A percentile compares a stretch with the other conserved stretches of the same genome.
phyloP scores from a whole-genome alignment of 2,113 vertebrate species.

The Pteropus alecto region DNA sequence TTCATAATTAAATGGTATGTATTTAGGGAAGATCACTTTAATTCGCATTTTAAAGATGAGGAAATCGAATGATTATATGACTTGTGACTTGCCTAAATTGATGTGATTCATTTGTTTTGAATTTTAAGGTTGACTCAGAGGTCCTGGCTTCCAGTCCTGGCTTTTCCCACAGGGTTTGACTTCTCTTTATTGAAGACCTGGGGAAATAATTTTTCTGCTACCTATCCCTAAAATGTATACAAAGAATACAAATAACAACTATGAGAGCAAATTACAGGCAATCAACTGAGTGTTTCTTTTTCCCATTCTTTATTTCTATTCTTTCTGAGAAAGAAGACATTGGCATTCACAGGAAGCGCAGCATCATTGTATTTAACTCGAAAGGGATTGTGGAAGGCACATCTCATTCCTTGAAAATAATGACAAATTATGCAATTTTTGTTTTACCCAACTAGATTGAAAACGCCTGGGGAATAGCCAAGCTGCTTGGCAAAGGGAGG shows the following conservation, averaged over 20 bases:
- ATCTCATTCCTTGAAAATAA: conserved; percentile 67
- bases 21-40: conserved; percentile 20
- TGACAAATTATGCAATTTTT: conserved; percentile 73
- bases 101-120: conserved; percentile 35
- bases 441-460: conserved; percentile 70
- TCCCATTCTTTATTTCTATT: conserved; percentile 46
- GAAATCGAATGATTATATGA: conserved; percentile 2
- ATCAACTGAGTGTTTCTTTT: conserved; percentile 45
- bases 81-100: not conserved
- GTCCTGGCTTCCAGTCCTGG: not conserved
- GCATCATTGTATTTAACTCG: conserved; percentile 53
- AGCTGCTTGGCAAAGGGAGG: not conserved
- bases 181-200: conserved; percentile 38
- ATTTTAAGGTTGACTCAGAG: not conserved
- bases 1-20: not conserved
- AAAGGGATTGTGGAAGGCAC: conserved; percentile 59
- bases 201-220: conserved; percentile 48
- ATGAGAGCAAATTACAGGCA: conserved; percentile 67
- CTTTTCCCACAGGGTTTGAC: not conserved
- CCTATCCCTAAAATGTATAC: conserved; percentile 68
- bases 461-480: conserved; percentile 65
- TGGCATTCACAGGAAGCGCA: conserved; percentile 53
- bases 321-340: conserved; percentile 59
- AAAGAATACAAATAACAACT: conserved; percentile 74
- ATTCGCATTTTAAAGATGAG: not conserved